Base-by-base conservation (phyloP, 2,888 invertebrate genomes). In the Drosophila prolongata region DNA sequence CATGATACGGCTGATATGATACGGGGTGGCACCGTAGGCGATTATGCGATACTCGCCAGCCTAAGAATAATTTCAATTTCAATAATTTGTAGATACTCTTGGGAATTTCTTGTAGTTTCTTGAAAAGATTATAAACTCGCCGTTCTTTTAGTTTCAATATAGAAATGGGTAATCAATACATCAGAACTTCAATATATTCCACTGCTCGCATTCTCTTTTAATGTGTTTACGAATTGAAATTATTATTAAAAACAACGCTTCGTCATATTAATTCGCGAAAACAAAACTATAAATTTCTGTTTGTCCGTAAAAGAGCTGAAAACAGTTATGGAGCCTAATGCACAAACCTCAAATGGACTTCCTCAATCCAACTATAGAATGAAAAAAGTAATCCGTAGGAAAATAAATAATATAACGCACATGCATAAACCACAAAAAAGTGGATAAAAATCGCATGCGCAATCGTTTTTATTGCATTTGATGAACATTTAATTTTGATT, bases 401-500 rank as follows among this genome's bases (percentile, higher is more conserved):
- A 53, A 54, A 50, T 58, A 34, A 40, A 57, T 49, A 38, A 50
- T 50, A 38, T 49, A 56, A 54, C 13, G 24, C 43, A 43, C 27
- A 44, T 43, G 19, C 2, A 34, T 9, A 42, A 54, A 19, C 40
- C 30, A 34, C 14, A 59, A 44, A 44, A 38, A 59, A 30, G n/a
- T 30, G 35, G 16, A 60, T 30, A 35, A 71, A 76, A 78, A 69
- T 83, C 58, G 61, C 56, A 37, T 37, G 37, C 61, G 34, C 64
- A 50, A 44, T 35, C 44, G 69, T 64, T 86, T 86, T 86, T 86
- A 83, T 83, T 81, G 78, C 76, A 86, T 77, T 86, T 81, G 83
- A 83, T 77, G 78, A 83, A 71, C 80, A 81, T 83, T 86, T 86
- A 75, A 81, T 81, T 81, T 86, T 80, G 84, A 81, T 81, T 86